Evolutionary conservation across 2,113 vertebrate species (phyloP).

Genomic region (Seriola dumerili): DNA sequence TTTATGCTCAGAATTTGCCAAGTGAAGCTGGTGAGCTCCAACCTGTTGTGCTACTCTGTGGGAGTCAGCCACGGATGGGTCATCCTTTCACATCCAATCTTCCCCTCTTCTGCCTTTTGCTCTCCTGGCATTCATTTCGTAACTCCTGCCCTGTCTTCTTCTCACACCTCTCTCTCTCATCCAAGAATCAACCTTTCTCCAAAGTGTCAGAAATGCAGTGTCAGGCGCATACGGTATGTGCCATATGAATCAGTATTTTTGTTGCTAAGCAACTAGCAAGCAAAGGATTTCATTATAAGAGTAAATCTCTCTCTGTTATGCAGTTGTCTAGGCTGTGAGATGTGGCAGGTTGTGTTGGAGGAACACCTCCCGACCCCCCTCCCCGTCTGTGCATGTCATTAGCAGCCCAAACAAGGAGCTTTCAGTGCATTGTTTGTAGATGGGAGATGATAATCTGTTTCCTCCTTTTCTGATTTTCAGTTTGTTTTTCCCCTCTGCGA

Average conservation of each 20-base stretch:
- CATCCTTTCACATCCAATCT: constrained; percentile 58
- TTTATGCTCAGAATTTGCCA: constrained; percentile 32
- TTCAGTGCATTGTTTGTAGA: constrained; percentile 61
- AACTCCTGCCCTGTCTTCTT: constrained; percentile 35
- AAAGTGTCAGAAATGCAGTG: constrained; percentile 77
- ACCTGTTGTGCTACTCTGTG: constrained; percentile 73
- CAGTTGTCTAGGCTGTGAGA: constrained; percentile 75
- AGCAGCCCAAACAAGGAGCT: constrained; percentile 64
- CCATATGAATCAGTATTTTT: constrained; percentile 77
- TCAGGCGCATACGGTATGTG: constrained; percentile 73
- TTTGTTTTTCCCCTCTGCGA: constrained; percentile 8
- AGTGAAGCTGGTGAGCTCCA: constrained; percentile 62
- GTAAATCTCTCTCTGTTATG: constrained; percentile 76
- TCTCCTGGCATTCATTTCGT: constrained; percentile 42
- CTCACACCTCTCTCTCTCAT: constrained; percentile 36
- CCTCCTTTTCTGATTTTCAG: constrained; percentile 48
- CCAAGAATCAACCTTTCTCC: constrained; percentile 51
- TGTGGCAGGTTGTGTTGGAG: constrained; percentile 71
- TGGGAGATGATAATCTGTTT: constrained; percentile 66
- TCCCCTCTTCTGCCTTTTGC: constrained; percentile 33
- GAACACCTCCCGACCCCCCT: constrained; percentile 59
- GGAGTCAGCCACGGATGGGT: constrained; percentile 60
- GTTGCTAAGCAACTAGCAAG: constrained; percentile 85
- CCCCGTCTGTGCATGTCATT: constrained; percentile 70
- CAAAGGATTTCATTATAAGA: constrained; percentile 78